Conservation (phyloP, 2,888 invertebrate species). For the Drosophila recens region DNA sequence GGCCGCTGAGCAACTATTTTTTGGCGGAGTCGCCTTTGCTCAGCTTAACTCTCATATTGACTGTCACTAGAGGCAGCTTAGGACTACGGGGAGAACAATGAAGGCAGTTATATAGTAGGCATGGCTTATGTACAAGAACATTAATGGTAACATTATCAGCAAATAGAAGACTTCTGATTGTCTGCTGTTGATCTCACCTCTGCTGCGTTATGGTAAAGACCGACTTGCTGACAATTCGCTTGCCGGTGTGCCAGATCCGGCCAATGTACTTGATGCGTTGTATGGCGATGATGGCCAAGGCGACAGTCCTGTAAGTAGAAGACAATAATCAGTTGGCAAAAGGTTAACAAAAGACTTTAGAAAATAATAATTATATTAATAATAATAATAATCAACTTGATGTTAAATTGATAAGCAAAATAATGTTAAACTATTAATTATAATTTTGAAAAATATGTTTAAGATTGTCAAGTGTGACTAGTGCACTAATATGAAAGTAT, state of each 20-base stretch:
- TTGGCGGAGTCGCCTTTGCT: constrained; percentile 70
- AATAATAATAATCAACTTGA: too few species aligned
- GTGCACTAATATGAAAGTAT: too few species aligned
- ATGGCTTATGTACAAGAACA: constrained; percentile 57
- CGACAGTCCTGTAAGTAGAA: constrained; percentile 86
- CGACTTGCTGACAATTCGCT: constrained; percentile 86
- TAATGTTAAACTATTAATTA: too few species aligned
- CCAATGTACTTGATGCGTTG: constrained; percentile 89
- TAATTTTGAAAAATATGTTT: too few species aligned
- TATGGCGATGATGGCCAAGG: constrained; percentile 87
- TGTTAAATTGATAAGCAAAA: too few species aligned
- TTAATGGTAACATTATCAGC: neutral
- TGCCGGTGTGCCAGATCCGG: constrained; percentile 88
- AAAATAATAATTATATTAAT: too few species aligned
- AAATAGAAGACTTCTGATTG: neutral
- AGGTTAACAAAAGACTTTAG: neutral
- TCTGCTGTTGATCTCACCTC: constrained; percentile 71
- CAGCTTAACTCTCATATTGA: constrained; percentile 82
- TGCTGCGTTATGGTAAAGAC: constrained; percentile 84
- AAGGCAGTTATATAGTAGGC: constrained; percentile 49
- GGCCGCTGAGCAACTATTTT: constrained; percentile 54
- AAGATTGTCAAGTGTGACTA: too few species aligned
- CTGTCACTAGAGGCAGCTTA: constrained; percentile 79
- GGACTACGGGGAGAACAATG: constrained; percentile 62
- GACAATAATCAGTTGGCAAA: neutral